These are phyloP conservation scores for Balearica regulorum DNA, from an alignment of 2,797 vertebrate genomes.

Conservation along the genomic window DNA sequence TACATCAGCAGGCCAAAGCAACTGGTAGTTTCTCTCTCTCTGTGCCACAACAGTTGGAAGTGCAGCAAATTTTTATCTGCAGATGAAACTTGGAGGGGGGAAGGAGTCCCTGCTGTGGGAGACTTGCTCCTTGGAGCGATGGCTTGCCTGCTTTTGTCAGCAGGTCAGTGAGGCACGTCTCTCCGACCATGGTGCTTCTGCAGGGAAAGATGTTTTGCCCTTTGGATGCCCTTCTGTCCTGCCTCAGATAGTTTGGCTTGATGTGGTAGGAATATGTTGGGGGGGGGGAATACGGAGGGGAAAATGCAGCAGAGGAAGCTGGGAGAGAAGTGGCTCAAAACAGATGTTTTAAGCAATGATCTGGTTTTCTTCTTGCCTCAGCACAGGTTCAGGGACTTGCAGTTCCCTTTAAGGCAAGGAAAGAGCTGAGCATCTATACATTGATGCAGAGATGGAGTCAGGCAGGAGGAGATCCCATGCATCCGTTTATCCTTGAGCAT, in stretches of 20 bases:
- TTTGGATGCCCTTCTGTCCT: neutral
- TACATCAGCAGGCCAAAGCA: neutral
- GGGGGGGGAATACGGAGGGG: accelerated
- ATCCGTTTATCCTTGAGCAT: neutral
- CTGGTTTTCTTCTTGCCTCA: neutral
- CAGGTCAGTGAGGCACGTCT: neutral
- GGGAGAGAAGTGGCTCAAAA: accelerated
- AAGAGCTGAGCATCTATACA: neutral
- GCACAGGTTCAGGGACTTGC: accelerated
- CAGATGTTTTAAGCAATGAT: neutral
- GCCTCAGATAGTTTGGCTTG: neutral
- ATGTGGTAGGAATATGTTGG: accelerated
- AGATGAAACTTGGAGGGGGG: neutral
- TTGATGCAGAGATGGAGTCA: neutral
- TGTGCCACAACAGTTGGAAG: accelerated
- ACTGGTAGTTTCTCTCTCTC: neutral
- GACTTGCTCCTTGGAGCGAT: accelerated
- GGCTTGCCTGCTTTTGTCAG: neutral
- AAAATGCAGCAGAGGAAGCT: neutral
- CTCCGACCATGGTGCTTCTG: accelerated
- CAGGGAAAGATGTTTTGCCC: neutral
- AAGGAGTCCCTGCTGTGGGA: neutral
- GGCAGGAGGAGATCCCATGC: neutral
- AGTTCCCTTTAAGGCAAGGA: neutral
- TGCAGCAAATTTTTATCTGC: neutral